Conservation (phyloP, 1,140 invertebrate species). For the Scaptomyza montana region DNA sequence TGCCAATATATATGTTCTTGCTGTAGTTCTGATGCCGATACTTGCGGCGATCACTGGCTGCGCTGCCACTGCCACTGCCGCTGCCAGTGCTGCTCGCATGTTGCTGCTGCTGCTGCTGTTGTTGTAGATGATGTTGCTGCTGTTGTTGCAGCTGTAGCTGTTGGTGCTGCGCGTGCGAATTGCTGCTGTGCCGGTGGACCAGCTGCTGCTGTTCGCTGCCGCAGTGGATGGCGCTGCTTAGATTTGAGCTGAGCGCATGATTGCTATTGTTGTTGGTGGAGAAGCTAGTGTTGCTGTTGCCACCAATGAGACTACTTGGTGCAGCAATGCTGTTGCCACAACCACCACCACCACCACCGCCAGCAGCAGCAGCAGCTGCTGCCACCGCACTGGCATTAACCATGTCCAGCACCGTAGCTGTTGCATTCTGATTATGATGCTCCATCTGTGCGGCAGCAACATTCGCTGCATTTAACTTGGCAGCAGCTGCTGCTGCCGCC, state of each 20-base stretch:
- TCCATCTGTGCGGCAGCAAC: conserved; percentile 50
- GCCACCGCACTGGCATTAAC: conserved; percentile 22
- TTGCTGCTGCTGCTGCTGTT: conserved; percentile 39
- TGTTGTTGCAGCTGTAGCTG: conserved; percentile 24
- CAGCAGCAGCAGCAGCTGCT: not conserved
- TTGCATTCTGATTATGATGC: conserved; percentile 54
- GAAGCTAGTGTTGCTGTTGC: conserved; percentile 73
- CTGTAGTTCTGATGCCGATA: conserved; percentile 83
- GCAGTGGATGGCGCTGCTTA: conserved; percentile 8
- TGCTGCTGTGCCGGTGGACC: conserved; percentile 20
- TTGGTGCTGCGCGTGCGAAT: conserved; percentile 28
- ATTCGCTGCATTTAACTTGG: conserved; percentile 53
- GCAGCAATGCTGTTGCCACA: conserved; percentile 17
- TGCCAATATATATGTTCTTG: conserved; percentile 84
- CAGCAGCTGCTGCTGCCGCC: conserved; percentile 60
- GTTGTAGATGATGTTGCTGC: conserved; percentile 39
- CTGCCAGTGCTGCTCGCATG: conserved; percentile 39
- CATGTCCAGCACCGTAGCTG: conserved; percentile 57
- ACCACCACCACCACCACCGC: not conserved
- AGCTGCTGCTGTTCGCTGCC: conserved; percentile 15
- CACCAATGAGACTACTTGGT: conserved; percentile 53
- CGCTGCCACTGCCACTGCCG: conserved; percentile 50
- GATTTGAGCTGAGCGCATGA: conserved; percentile 54
- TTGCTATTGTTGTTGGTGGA: conserved; percentile 73
- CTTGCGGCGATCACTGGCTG: conserved; percentile 72